Evolutionary conservation across 2,113 vertebrate genomes (phyloP).

Genomic region (Entomyzon cyanotis): DNA sequence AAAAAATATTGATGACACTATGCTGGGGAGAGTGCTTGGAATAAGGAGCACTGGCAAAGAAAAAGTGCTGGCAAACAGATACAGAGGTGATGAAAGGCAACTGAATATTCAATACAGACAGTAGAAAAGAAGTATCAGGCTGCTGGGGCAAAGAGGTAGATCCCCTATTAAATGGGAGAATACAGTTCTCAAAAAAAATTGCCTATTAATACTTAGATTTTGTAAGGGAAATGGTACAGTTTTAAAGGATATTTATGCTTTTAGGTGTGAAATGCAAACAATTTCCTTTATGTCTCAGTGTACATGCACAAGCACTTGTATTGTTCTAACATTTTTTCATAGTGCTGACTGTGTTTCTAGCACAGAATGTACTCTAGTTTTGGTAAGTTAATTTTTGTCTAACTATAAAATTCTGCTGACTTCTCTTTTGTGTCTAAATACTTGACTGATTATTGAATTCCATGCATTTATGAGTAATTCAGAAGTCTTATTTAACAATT

Average conservation of each 20-base stretch:
- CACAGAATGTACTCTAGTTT: constrained; percentile 2
- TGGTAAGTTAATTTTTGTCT: constrained; percentile 22
- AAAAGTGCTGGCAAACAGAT: neutral
- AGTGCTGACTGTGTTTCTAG: constrained; percentile 5
- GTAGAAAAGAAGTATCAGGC: neutral
- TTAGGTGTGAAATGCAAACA: neutral
- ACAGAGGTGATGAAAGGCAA: neutral
- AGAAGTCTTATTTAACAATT: constrained; percentile 45
- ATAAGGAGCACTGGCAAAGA: neutral
- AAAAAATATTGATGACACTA: neutral
- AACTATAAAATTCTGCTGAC: constrained; percentile 28
- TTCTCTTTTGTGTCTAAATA: constrained; percentile 42
- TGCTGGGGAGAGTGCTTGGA: neutral
- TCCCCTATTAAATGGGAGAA: neutral
- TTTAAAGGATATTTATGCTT: neutral
- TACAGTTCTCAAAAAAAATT: neutral
- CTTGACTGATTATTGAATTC: constrained; percentile 46
- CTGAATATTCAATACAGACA: neutral
- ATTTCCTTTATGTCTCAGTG: neutral
- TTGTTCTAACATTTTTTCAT: neutral
- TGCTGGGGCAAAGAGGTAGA: neutral
- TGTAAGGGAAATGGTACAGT: neutral
- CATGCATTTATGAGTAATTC: neutral
- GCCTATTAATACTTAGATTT: neutral
- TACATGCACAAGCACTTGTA: neutral